A percentile compares a stretch with the other conserved stretches of the same genome.
These are phyloP conservation scores for Lithophane socia DNA, from an alignment of 2,888 invertebrate species.

Conservation along the genomic window DNA sequence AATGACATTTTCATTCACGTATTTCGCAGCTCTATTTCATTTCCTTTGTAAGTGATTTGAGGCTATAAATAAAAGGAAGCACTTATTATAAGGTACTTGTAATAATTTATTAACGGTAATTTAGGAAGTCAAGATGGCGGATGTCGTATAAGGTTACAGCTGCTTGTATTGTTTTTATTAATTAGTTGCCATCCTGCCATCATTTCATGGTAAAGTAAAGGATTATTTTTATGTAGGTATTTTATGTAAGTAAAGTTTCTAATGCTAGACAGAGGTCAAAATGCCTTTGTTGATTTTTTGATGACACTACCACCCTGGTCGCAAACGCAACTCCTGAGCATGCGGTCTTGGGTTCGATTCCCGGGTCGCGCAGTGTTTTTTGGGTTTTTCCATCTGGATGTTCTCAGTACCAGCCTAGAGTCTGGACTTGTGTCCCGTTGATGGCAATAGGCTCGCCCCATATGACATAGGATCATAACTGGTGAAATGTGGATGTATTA, in stretches of 20 bases:
- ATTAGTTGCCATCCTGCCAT: background rate
- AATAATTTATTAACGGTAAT: slow-evolving; percentile 21
- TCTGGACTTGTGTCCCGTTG: too few relatives aligned
- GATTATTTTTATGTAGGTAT: background rate
- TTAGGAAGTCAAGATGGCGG: slow-evolving; percentile 49
- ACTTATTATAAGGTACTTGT: slow-evolving; percentile 6
- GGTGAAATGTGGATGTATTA: too few relatives aligned
- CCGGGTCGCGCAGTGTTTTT: too few relatives aligned
- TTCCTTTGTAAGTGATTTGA: slow-evolving; percentile 2
- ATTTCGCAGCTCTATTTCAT: background rate
- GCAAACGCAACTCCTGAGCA: too few relatives aligned
- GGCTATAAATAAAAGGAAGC: slow-evolving; percentile 26
- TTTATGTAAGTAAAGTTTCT: background rate
- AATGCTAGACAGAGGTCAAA: background rate
- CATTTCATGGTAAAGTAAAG: background rate
- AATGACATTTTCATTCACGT: background rate
- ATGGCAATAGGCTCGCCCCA: too few relatives aligned
- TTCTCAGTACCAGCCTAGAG: too few relatives aligned
- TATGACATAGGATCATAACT: too few relatives aligned
- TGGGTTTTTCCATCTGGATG: too few relatives aligned
- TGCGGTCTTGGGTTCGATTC: too few relatives aligned
- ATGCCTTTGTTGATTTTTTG: background rate
- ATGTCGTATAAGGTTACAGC: slow-evolving; percentile 27
- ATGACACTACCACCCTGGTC: too few relatives aligned
- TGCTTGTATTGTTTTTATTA: slow-evolving; percentile 12